Conservation (phyloP, 2,113 vertebrate genomes). For the Thamnophis sirtalis region DNA sequence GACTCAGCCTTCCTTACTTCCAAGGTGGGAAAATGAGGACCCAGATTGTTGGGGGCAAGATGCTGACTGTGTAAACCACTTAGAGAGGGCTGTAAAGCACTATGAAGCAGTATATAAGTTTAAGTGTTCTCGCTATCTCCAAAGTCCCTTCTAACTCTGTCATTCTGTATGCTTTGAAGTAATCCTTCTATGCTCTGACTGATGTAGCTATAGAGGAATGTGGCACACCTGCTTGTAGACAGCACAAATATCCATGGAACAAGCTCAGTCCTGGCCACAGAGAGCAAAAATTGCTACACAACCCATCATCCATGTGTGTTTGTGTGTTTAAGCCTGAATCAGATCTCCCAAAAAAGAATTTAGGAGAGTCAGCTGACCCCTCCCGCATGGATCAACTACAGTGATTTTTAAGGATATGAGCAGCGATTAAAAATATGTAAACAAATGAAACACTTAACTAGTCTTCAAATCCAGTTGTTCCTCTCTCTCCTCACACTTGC, state of each 20-base stretch:
- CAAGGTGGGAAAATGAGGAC: too few relatives aligned
- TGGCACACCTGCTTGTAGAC: background rate
- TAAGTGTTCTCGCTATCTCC: too few relatives aligned
- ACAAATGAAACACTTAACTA: too few relatives aligned
- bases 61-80: too few relatives aligned
- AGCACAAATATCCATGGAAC: background rate
- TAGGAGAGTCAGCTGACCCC: background rate
- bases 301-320: constrained; percentile 42
- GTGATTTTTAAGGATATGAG: background rate
- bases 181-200: background rate
- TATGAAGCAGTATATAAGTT: too few relatives aligned
- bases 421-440: background rate
- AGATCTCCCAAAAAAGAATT: constrained; percentile 8
- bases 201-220: too few relatives aligned
- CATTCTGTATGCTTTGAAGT: background rate
- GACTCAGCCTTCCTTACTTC: too few relatives aligned
- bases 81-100: too few relatives aligned
- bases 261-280: too few relatives aligned
- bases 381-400: background rate
- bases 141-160: too few relatives aligned
- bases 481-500: constrained; percentile 38
- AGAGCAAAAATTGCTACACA: constrained; percentile 55
- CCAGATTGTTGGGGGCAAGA: too few relatives aligned
- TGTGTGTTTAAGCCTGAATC: constrained; percentile 23
- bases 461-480: background rate